Evolutionary conservation across 2,888 invertebrate species (phyloP), one percentile per base, ranked within the genome.

Genomic region (Spatulosminthurus flaviceps): DNA sequence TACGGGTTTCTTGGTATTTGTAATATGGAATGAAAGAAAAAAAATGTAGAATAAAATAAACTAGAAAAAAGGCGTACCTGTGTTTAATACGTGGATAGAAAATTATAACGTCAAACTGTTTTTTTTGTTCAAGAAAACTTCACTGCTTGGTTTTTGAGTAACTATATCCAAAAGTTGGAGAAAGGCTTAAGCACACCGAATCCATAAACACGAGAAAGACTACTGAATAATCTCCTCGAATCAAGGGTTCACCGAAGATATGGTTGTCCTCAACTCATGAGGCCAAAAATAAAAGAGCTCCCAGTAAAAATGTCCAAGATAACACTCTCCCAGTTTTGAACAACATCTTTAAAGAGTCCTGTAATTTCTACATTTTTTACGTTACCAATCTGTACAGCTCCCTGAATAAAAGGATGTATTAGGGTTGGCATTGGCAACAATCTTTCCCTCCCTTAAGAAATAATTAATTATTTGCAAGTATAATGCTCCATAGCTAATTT

Each of bases 261-360:
- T 66, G 60, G 77, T 74, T 74, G 69, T 77, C 74, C 74, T 79
- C 74, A 79, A 74, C 77, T 77, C 70, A n/a, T 19, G 76, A 69
- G 74, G 79, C 81, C 81, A 81, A 81, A 81, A 81, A 81, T 81
- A 81, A 81, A 81, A 79, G 77, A 77, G 79, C 81, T 81, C 79
- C 77, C 77, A 67, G 69, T 22, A 71, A 79, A 79, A 79, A 67
- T 76, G 42, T 41, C 64, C 64, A 64, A 74, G 60, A 74, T 21
- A 51, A 19, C 61, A 29, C 61, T 61, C 41, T 76, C 41, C 67
- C 43, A 67, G 42, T 42, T 67, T 76, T 41, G 19, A 41, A 75
- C n/a, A 2, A 60, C 34, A n/a, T n/a, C n/a, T n/a, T n/a, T n/a
- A n/a, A n/a, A n/a, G 22, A 60, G 26, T 28, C 43, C 51, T 13